Base-by-base conservation (phyloP, 2,797 vertebrate species). In the Gadopsis bispinosus region DNA sequence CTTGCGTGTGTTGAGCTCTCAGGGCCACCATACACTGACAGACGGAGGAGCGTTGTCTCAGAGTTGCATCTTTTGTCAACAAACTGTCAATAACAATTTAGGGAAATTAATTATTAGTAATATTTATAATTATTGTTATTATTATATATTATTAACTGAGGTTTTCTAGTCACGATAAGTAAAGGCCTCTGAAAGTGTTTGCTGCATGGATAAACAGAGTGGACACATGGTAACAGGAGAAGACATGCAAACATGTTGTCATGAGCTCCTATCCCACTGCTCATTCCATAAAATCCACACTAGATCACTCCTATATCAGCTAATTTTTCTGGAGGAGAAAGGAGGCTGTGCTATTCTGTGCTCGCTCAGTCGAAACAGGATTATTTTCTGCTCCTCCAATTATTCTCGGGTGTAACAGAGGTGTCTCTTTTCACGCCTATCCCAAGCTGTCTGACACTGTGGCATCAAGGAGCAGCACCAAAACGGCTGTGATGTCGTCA, bases 361-460 rank as follows among this genome's bases (percentile, higher is more conserved):
- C 63, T 78, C 17, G 1, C 72, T 82, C 9, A 22, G 31, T 43
- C 26, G 1, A 69, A 79, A 74, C 51, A 22, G 33, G 43, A 89
- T 80, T 81, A 60, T 83, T 80, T 73, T 86, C 20, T 60, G 37
- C 66, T 77, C 51, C 65, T 83, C 5, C n/a, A 33, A 26, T 82
- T 73, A 80, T 68, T 74, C 64, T 56, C 33, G 1, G 73, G 63
- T 84, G 60, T 60, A 74, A 59, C 51, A 41, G 74, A 87, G 70
- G 73, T 63, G 59, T 84, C 50, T 77, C 41, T 83, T 64, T 81
- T 84, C 69, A 68, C 61, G 19, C 81, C 69, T 73, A 58, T 73
- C 75, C 71, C 26, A 17, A 69, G 65, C 53, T 71, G 83, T 73
- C 73, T 79, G 85, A 85, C 80, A 62, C 60, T 9, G 11, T 54